These are phyloP conservation scores for Latheticus oryzae DNA, from an alignment of 2,888 invertebrate genomes.

Conservation along the genomic window DNA sequence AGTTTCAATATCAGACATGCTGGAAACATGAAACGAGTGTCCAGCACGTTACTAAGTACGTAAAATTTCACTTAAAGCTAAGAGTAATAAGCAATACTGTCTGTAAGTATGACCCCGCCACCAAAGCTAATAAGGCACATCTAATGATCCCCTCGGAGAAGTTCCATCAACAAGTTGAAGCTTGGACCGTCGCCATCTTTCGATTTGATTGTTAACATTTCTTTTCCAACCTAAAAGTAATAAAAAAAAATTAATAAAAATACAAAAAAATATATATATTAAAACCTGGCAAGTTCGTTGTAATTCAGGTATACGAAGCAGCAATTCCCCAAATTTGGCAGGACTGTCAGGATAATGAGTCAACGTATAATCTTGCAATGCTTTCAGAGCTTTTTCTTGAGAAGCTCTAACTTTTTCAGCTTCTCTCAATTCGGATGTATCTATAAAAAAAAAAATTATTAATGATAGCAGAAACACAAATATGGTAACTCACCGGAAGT, in stretches of 20 bases:
- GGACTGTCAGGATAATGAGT: conserved; percentile 93
- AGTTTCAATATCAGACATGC: conserved; percentile 33
- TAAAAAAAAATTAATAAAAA: conserved; percentile 28
- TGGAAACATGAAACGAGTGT: conserved; percentile 44
- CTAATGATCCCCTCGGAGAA: conserved; percentile 91
- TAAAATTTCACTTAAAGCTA: conserved; percentile 62
- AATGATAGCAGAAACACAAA: conserved; percentile 5
- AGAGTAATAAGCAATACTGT: conserved; percentile 62
- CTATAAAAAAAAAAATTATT: conserved; percentile 64
- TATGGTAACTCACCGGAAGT: conserved; percentile 79
- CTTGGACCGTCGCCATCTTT: conserved; percentile 91
- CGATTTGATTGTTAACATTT: conserved; percentile 87
- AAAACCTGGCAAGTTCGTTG: conserved; percentile 94
- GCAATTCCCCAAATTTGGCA: conserved; percentile 93
- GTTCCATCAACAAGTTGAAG: conserved; percentile 96
- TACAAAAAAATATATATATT: too few species aligned
- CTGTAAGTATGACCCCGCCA: conserved; percentile 63
- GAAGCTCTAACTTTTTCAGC: conserved; percentile 94
- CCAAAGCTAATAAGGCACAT: conserved; percentile 63
- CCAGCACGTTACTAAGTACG: conserved; percentile 61
- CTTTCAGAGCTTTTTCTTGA: conserved; percentile 93
- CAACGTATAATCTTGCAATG: conserved; percentile 90
- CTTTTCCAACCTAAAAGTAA: conserved; percentile 85
- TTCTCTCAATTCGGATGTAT: conserved; percentile 92
- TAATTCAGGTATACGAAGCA: conserved; percentile 93